Evolutionary conservation across 2,113 vertebrate genomes (phyloP).

Genomic region (Rallus limicola): DNA sequence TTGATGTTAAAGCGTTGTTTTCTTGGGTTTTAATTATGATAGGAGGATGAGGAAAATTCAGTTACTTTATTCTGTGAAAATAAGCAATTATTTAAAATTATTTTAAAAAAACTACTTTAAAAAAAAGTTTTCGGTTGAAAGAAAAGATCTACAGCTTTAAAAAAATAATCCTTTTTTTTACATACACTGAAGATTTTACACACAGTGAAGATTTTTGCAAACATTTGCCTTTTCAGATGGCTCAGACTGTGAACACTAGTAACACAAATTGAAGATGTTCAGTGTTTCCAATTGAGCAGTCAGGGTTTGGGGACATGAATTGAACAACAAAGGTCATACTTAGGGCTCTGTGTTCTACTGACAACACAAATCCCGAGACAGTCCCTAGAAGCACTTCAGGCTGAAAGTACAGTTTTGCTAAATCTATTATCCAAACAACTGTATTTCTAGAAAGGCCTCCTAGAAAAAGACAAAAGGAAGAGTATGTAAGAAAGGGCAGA

Average conservation of each 20-base stretch:
- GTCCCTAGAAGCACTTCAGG: background rate
- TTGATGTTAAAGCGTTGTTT: background rate
- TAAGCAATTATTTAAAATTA: too few relatives aligned
- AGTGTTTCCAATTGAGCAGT: background rate
- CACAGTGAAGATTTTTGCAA: background rate
- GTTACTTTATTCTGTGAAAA: background rate
- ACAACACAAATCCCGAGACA: background rate
- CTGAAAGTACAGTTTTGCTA: background rate
- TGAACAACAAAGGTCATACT: background rate
- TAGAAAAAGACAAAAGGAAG: background rate
- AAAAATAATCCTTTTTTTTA: background rate
- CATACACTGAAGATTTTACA: background rate
- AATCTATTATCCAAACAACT: background rate
- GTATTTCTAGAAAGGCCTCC: background rate
- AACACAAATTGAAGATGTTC: background rate
- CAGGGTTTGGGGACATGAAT: background rate
- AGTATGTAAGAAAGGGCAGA: background rate
- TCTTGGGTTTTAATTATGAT: background rate
- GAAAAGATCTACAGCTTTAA: background rate
- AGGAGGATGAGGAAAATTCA: background rate
- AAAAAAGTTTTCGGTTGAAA: background rate
- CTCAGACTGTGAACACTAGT: background rate
- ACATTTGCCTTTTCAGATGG: background rate
- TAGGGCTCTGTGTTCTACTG: background rate
- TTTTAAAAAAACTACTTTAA: too few relatives aligned